Conservation (phyloP, 2,797 vertebrate genomes). For the Rhabdophis nuchalis region DNA sequence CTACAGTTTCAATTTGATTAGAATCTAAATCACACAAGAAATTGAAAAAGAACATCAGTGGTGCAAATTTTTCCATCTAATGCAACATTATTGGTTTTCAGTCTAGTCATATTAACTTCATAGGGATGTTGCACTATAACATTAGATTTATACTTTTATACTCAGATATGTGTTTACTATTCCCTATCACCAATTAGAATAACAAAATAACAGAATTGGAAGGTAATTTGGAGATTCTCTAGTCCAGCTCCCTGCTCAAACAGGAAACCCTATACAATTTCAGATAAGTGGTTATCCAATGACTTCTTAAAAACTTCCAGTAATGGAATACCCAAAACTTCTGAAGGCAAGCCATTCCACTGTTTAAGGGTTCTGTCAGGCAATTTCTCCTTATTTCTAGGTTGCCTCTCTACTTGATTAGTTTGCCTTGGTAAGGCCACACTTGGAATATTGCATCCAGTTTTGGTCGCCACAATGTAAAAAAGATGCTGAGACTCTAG, state of each 20-base stretch:
- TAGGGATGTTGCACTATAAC: neutral
- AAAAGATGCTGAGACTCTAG: no score
- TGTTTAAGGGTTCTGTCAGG: neutral
- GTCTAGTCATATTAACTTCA: neutral
- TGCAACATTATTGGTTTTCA: neutral
- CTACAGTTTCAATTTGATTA: neutral
- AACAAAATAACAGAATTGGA: neutral
- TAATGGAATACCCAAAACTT: neutral
- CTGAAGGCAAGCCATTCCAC: neutral
- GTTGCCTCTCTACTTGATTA: neutral
- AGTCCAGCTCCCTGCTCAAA: neutral
- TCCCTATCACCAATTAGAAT: neutral
- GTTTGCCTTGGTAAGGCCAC: no score
- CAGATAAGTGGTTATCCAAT: neutral
- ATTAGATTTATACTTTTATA: neutral
- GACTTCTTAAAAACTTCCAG: neutral
- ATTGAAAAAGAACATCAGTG: neutral
- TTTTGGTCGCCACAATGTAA: no score
- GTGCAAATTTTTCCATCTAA: neutral
- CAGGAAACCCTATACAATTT: neutral
- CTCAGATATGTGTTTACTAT: neutral
- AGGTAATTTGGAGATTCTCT: neutral
- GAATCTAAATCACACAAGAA: neutral
- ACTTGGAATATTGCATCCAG: no score
- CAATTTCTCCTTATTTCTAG: neutral